Conservation (phyloP, 1,140 invertebrate species). For the Agrypnia vestita region DNA sequence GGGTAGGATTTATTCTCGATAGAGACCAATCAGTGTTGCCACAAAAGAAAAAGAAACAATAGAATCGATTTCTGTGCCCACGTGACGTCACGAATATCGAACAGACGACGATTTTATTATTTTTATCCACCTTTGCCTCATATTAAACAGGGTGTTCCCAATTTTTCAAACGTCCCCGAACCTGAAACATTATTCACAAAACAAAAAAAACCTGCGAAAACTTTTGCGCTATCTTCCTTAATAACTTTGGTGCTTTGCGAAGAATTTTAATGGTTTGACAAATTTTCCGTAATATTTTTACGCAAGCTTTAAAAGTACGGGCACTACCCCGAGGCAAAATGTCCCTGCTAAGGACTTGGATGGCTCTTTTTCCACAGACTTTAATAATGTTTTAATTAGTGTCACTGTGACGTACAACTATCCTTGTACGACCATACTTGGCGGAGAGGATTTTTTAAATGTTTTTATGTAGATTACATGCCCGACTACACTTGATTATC, state of each 20-base stretch:
- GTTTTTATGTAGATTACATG: no score
- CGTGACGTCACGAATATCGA: no score
- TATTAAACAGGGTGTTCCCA: neutral
- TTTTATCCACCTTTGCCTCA: no score
- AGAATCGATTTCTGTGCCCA: no score
- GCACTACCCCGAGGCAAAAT: slow-evolving; percentile 4
- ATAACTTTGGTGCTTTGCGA: slow-evolving; percentile 25
- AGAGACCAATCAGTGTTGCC: no score
- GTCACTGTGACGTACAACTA: neutral
- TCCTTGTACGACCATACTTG: no score
- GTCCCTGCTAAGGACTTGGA: slow-evolving; percentile 28
- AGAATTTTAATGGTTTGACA: slow-evolving; percentile 45
- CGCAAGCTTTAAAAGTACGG: slow-evolving; percentile 20
- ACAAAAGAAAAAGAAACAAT: no score
- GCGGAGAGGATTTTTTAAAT: no score
- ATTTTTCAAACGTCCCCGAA: neutral
- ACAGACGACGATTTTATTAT: no score
- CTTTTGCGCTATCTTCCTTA: slow-evolving; percentile 13
- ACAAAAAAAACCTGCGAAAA: neutral
- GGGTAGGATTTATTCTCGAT: no score
- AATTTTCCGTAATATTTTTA: slow-evolving; percentile 43
- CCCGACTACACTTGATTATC: no score
- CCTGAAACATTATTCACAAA: neutral
- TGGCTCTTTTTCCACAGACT: slow-evolving; percentile 42
- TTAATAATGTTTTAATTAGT: slow-evolving; percentile 52